Evolutionary conservation across 37 sponge, comb jelly and placozoan genomes (phyloP).

Genomic region (Geodia barretti): DNA sequence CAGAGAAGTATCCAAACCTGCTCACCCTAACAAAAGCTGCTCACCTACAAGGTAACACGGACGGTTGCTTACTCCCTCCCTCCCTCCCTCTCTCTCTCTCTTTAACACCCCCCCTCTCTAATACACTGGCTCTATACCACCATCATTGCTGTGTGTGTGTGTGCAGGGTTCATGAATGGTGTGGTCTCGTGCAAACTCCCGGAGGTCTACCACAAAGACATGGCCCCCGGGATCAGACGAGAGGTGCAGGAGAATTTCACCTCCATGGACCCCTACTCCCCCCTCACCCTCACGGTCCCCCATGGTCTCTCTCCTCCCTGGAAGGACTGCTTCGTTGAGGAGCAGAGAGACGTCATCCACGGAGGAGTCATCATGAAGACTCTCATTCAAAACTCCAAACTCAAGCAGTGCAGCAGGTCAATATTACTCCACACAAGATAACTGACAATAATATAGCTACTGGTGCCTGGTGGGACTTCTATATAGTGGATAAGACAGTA

Average conservation of each 20-base stretch:
- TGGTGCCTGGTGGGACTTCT: no score
- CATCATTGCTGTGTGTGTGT: neutral
- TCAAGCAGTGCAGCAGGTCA: constrained; percentile 78
- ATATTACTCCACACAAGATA: no score
- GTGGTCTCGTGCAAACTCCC: constrained; percentile 32
- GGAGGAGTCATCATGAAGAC: constrained; percentile 51
- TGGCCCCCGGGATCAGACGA: constrained; percentile 43
- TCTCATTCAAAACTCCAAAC: constrained; percentile 42
- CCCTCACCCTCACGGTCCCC: constrained; percentile 69
- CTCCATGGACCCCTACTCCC: constrained; percentile 65
- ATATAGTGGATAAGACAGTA: no score
- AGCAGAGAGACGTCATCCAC: constrained; percentile 55
- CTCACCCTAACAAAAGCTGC: constrained; percentile 64
- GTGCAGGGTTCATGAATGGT: constrained; percentile 63
- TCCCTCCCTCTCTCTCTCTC: neutral
- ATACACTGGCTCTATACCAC: neutral
- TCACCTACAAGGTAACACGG: constrained; percentile 47
- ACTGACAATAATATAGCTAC: no score
- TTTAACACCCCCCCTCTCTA: no score
- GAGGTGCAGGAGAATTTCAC: constrained; percentile 42
- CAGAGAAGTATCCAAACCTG: constrained; percentile 22
- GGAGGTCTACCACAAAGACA: constrained; percentile 30
- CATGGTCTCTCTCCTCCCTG: constrained; percentile 58
- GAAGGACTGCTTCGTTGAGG: constrained; percentile 70
- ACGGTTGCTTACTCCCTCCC: neutral